Conservation (phyloP, 2,113 vertebrate species). For the Casuarius casuarius region DNA sequence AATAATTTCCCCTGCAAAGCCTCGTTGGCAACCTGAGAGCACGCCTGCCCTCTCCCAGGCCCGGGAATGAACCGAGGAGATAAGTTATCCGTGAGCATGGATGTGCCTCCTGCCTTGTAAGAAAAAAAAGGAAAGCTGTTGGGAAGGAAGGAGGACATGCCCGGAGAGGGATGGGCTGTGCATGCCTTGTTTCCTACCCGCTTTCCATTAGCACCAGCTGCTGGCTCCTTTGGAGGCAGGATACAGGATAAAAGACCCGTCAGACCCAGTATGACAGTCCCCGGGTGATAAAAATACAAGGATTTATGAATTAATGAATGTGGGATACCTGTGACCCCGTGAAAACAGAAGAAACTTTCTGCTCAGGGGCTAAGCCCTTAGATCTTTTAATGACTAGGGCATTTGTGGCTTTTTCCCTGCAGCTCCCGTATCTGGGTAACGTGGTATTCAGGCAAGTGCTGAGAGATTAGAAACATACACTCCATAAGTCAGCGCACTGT, state of each 20-base stretch:
- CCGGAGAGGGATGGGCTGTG: neutral
- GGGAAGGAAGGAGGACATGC: accelerated
- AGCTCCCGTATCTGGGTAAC: neutral
- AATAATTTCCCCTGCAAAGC: neutral
- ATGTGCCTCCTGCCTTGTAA: neutral
- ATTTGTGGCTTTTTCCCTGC: neutral
- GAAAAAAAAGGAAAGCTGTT: neutral
- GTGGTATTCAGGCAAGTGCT: neutral
- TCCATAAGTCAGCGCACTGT: neutral
- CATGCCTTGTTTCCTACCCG: neutral
- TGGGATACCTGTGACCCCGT: neutral
- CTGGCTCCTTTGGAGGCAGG: neutral
- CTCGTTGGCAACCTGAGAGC: too few relatives aligned
- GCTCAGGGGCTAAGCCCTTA: neutral
- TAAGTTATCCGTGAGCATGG: neutral
- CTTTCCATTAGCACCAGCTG: neutral
- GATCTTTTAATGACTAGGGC: neutral
- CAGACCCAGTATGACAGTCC: neutral
- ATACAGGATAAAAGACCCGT: neutral
- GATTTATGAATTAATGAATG: accelerated
- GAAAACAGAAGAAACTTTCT: neutral
- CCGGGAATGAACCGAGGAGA: neutral
- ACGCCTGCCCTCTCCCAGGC: too few relatives aligned
- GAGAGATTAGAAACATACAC: neutral
- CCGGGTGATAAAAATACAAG: neutral